Base-by-base conservation (phyloP, 2,888 invertebrate species). In the Schizotus pectinicornis region DNA sequence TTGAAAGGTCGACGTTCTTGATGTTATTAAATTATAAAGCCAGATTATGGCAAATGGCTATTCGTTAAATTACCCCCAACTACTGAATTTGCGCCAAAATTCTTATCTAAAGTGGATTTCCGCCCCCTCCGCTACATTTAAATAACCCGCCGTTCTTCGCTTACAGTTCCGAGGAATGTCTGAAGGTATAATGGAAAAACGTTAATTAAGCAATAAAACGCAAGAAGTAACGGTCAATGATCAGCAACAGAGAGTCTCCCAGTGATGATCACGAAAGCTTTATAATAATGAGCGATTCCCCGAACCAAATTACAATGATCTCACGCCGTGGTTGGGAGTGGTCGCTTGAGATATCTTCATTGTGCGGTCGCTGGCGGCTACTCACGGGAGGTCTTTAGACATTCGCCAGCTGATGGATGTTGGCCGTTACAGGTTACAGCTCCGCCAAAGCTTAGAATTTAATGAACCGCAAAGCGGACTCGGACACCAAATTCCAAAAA, bases 301-400 rank as follows among this genome's bases (percentile, higher is more conserved):
- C 70, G 70, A 70, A 73, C 71, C 67, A 73, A 74, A 75, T 74
- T 75, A 75, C 71, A 72, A 73, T 73, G 72, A 73, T 74, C 73
- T 70, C 72, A 73, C 72, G 72, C 70, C 69, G 70, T 65, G 62
- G 63, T 56, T 65, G 73, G 74, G 73, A 72, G 73, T 73, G 75
- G 73, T 65, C 38, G 67, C 61, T 56, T 61, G 64, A 75, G 75
- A 77, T 77, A 76, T 77, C 77, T 77, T 77, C 75, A 77, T 76
- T 72, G 75, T 75, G 69, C 61, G 67, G 71, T 73, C 71, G 72
- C 74, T 71, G 62, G 65, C 66, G 73, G 76, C 74, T 62, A 68
- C 69, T 72, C 70, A 73, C 68, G 73, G 76, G 76, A 73, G 76
- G 75, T 75, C 75, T 67, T 22, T 45, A 67, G 64, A 41, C 52